Evolutionary conservation across 2,113 vertebrate genomes (phyloP).

Genomic region (Elgaria multicarinata): DNA sequence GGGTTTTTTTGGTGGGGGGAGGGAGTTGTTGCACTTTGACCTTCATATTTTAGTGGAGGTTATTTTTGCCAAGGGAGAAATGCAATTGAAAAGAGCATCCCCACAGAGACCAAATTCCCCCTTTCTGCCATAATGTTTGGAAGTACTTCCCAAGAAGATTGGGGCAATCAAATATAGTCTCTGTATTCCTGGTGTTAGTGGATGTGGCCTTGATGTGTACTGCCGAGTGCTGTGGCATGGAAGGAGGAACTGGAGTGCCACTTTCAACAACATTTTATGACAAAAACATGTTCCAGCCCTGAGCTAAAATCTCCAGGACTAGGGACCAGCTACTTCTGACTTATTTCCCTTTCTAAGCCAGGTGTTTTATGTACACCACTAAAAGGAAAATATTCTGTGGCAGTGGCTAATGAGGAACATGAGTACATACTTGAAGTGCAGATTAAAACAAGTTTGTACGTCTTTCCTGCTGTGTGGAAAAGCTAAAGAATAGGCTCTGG

Average conservation of each 20-base stretch:
- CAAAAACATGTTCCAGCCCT: not conserved
- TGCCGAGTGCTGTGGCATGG: not conserved
- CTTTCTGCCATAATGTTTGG: not conserved
- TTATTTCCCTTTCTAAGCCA: not conserved
- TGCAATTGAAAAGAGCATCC: not conserved
- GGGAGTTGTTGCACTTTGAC: not conserved
- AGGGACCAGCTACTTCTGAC: not conserved
- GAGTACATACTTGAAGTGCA: not conserved
- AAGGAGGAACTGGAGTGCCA: not conserved
- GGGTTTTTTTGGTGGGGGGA: no score
- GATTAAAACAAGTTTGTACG: not conserved
- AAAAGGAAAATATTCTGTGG: not conserved
- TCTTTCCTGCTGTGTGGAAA: not conserved
- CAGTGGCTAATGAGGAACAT: not conserved
- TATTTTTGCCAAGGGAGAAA: not conserved
- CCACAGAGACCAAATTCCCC: not conserved
- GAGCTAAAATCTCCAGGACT: not conserved
- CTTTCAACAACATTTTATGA: not conserved
- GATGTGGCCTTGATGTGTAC: not conserved
- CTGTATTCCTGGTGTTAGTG: not conserved
- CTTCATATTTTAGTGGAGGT: not conserved
- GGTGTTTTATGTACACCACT: not conserved
- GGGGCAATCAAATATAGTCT: not conserved
- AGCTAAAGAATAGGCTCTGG: not conserved
- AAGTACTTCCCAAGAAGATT: not conserved